A percentile compares a stretch with the other conserved stretches of the same genome.
Evolutionary conservation across 2,797 vertebrate species (phyloP).

Genomic region (Phrynocephalus forsythii): DNA sequence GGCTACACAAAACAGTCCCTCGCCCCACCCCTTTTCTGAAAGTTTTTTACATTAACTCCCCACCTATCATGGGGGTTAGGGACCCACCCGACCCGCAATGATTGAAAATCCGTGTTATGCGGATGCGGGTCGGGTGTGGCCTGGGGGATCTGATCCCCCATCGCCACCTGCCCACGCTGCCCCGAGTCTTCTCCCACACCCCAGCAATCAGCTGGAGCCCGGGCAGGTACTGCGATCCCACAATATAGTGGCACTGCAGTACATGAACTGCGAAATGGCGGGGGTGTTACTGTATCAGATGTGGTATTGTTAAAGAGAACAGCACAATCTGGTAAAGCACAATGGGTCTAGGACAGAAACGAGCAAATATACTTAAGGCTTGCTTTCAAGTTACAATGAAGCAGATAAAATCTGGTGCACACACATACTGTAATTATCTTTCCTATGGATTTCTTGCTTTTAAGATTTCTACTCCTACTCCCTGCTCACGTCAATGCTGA

Average conservation of each 20-base stretch:
- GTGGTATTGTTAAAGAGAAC: conserved; percentile 1
- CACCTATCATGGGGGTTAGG: too few species aligned
- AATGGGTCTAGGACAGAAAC: not conserved
- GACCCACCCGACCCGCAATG: too few species aligned
- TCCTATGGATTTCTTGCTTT: not conserved
- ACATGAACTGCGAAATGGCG: too few species aligned
- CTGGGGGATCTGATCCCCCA: too few species aligned
- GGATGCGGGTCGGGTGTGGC: too few species aligned
- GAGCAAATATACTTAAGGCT: not conserved
- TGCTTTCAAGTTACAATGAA: not conserved
- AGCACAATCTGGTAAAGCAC: not conserved
- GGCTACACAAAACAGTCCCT: not conserved
- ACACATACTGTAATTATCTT: not conserved
- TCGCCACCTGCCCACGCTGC: too few species aligned
- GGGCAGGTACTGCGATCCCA: too few species aligned
- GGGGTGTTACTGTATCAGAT: not conserved
- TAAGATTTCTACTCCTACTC: not conserved
- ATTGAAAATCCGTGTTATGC: too few species aligned
- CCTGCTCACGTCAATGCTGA: not conserved
- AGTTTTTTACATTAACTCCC: not conserved
- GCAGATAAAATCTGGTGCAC: not conserved
- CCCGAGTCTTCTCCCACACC: too few species aligned
- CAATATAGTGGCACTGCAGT: too few species aligned
- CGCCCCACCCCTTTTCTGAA: not conserved
- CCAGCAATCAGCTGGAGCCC: too few species aligned